Evolutionary conservation across 2,113 vertebrate genomes (phyloP), one percentile per base, ranked within the genome.

Genomic region (Bubo bubo): DNA sequence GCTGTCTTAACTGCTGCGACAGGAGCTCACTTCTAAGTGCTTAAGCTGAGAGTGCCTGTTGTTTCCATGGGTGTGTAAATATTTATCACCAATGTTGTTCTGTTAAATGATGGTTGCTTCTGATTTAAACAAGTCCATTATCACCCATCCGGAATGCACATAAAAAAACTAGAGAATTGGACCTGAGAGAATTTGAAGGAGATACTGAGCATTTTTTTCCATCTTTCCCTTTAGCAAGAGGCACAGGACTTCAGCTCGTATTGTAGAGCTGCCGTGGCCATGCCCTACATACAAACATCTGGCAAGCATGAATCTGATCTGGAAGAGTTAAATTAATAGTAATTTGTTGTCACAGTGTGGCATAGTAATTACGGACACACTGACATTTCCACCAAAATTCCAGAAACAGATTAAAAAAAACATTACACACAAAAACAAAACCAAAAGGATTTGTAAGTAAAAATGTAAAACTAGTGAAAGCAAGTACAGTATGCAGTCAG

Each of bases 371-470:
- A 83, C 45, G 20, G 91, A 80, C 39, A 47, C 58, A 12, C 45
- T 84, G 94, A 55, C 63, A 84, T 92, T 96, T 94, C 93, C 93
- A 91, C 63, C 59, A 26, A 4, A 86, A 77, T 80, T 83, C 82
- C 91, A 91, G 71, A 83, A 76, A 47, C 52, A 35, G 79, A 68
- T 92, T 77, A 53, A 71, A 83, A 77, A 77, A 72, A 32, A 0
- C 18, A n/a, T 49, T 34, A 58, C 49, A 4, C 28, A 4, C 12
- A 55, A 37, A 56, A 59, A 47, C 53, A 30, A 86, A 79, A 12
- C 45, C 41, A 47, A 50, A 75, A 71, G 56, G 9, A 28, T 70
- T 81, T 71, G 9, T 71, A 17, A 88, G 67, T 18, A 6, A 56
- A 86, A 88, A 64, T 4, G n/a, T 55, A 55, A 43, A 70, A 32